These are phyloP conservation scores for Alitta virens DNA, from an alignment of 2,888 invertebrate species.

Conservation along the genomic window DNA sequence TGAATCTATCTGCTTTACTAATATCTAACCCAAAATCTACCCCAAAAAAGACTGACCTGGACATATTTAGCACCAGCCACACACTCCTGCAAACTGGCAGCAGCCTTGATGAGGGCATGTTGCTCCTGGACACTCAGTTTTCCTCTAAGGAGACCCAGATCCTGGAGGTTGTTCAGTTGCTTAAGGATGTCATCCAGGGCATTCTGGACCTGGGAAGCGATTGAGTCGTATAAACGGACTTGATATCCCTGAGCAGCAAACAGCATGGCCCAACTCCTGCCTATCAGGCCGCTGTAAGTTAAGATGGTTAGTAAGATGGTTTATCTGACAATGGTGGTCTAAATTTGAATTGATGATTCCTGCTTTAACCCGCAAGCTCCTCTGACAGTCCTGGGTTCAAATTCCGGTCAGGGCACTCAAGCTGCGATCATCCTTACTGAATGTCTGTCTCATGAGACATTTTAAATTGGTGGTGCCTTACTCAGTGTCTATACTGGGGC, in stretches of 20 bases:
- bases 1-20: no score
- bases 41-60: constrained; percentile 52
- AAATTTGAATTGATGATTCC: no score
- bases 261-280: constrained; percentile 95
- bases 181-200: constrained; percentile 67
- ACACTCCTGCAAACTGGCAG: constrained; percentile 68
- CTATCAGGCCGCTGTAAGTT: constrained; percentile 82
- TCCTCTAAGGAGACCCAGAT: constrained; percentile 71
- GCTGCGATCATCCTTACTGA: no score
- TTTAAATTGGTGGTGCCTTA: no score
- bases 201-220: constrained; percentile 34
- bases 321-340: no score
- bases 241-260: constrained; percentile 87
- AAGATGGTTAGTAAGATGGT: no score
- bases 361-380: no score
- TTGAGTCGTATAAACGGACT: constrained; percentile 77
- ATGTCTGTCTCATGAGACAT: no score
- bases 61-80: constrained; percentile 76
- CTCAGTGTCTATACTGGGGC: no score
- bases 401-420: no score
- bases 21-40: no score
- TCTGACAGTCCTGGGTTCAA: no score
- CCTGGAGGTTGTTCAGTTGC: constrained; percentile 59
- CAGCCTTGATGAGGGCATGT: constrained; percentile 72
- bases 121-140: constrained; percentile 72